phyloP scores from a whole-genome alignment of 2,113 vertebrate species.

The Natator depressus region DNA sequence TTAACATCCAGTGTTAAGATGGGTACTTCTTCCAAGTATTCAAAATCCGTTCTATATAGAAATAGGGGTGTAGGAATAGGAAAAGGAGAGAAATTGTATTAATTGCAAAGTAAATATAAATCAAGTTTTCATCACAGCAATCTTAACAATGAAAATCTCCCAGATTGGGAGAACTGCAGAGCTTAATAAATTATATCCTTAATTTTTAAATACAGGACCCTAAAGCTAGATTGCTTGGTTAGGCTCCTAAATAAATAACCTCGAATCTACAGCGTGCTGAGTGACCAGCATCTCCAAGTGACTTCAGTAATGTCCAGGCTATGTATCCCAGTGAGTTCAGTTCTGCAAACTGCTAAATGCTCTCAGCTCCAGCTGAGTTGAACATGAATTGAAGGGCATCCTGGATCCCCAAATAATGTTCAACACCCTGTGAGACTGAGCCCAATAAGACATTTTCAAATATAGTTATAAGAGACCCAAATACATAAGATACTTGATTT shows the following conservation, averaged over 20 bases:
- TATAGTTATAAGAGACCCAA: neutral
- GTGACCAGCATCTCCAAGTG: neutral
- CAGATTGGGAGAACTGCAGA: accelerated
- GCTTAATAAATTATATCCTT: neutral
- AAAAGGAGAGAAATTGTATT: neutral
- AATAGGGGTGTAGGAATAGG: neutral
- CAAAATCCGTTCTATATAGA: constrained; percentile 86
- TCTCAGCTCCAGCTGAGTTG: neutral
- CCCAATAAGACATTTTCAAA: accelerated
- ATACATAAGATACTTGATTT: neutral
- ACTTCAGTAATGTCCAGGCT: neutral
- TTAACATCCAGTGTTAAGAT: constrained; percentile 90
- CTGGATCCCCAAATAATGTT: accelerated
- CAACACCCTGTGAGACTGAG: neutral
- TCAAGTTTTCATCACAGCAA: neutral
- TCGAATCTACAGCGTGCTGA: neutral
- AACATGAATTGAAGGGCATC: accelerated
- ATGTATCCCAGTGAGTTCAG: accelerated
- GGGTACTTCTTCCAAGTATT: constrained; percentile 87
- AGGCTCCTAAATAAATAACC: neutral
- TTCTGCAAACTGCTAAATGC: neutral
- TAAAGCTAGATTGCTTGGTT: neutral
- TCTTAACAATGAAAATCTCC: neutral
- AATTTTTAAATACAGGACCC: neutral
- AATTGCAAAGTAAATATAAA: neutral